phyloP scores from a whole-genome alignment of 2,888 invertebrate species.

The Nomada ferruginata region DNA sequence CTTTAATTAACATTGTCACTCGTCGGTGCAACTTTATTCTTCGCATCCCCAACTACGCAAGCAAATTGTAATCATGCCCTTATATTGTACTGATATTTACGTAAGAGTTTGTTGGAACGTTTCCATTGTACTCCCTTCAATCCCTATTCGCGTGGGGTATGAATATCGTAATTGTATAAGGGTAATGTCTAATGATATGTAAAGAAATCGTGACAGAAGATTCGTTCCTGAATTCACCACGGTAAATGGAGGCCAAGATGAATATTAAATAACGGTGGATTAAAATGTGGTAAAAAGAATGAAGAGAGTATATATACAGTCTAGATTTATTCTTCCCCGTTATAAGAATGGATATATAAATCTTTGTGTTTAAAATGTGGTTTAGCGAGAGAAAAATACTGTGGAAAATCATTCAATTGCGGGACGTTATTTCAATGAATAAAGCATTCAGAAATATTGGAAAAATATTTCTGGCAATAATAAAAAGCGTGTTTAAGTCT shows the following conservation, averaged over 20 bases:
- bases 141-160: not conserved
- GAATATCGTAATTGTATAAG: constrained; percentile 2
- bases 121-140: not conserved
- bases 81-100: not conserved
- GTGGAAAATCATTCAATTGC: too few relatives aligned
- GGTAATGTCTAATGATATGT: constrained; percentile 6
- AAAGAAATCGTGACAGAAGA: not conserved
- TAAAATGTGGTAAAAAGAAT: not conserved
- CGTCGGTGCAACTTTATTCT: not conserved
- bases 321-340: too few relatives aligned
- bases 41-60: not conserved
- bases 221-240: not conserved
- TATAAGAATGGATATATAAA: too few relatives aligned
- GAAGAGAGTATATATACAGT: too few relatives aligned
- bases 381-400: too few relatives aligned
- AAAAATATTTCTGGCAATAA: too few relatives aligned
- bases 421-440: too few relatives aligned
- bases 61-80: not conserved
- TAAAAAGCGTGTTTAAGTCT: too few relatives aligned
- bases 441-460: too few relatives aligned
- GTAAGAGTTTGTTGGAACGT: not conserved
- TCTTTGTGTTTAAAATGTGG: too few relatives aligned
- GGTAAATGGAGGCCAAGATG: constrained; percentile 6
- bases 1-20: constrained; percentile 31
- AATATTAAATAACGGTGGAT: constrained; percentile 14